Conservation (phyloP, 2,888 invertebrate species). For the Noctuana brunneofusca region DNA sequence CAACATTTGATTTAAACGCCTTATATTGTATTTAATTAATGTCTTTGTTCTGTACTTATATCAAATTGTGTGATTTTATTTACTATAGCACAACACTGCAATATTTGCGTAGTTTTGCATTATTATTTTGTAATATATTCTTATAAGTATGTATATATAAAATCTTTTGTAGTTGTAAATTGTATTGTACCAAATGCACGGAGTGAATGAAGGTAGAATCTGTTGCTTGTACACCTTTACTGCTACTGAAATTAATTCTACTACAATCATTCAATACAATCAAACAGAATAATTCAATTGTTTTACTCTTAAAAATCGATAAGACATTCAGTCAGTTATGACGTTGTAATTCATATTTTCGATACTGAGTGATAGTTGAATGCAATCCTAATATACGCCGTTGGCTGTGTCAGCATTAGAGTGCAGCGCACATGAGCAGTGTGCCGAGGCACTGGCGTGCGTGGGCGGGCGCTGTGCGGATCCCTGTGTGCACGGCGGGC, state of each 20-base stretch:
- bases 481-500: slow-evolving; percentile 89
- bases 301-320: background rate
- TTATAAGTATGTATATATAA: slow-evolving; percentile 22
- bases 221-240: slow-evolving; percentile 31
- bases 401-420: slow-evolving; percentile 85
- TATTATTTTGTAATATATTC: slow-evolving; percentile 11
- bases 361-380: background rate
- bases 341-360: background rate
- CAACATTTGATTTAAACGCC: slow-evolving; percentile 62
- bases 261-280: slow-evolving; percentile 6
- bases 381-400: slow-evolving; percentile 3
- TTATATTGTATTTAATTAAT: slow-evolving; percentile 1
- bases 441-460: slow-evolving; percentile 90
- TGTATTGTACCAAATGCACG: slow-evolving; percentile 27
- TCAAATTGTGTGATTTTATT: slow-evolving; percentile 22
- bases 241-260: slow-evolving; percentile 29
- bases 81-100: slow-evolving; percentile 22
- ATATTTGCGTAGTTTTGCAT: slow-evolving; percentile 17
- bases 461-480: slow-evolving; percentile 90
- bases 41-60: slow-evolving; percentile 46
- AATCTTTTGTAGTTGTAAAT: slow-evolving; percentile 26
- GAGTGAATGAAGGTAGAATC: slow-evolving; percentile 27
- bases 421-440: slow-evolving; percentile 91
- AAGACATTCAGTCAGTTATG: background rate
- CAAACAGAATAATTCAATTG: background rate